These are phyloP conservation scores for Struthio camelus DNA, from an alignment of 2,113 vertebrate species.

Conservation along the genomic window DNA sequence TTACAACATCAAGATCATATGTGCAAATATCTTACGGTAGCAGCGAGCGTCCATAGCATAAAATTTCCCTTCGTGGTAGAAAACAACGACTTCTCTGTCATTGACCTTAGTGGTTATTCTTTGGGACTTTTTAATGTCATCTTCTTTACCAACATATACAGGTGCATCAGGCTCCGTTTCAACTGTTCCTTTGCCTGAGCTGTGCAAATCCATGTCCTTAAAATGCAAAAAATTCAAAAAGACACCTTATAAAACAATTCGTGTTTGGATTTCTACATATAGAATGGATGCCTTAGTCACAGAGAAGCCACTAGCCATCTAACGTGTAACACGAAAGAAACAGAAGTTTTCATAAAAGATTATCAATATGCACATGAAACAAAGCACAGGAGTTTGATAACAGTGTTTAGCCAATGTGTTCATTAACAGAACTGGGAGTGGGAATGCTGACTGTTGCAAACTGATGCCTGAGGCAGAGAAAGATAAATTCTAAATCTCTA, in stretches of 20 bases:
- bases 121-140: slow-evolving; percentile 80
- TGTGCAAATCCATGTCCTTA: slow-evolving; percentile 48
- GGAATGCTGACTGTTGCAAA: not conserved
- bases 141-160: slow-evolving; percentile 81
- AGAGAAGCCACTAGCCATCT: not conserved
- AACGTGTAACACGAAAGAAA: not conserved
- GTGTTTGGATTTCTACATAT: not conserved
- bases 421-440: not conserved
- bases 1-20: not conserved
- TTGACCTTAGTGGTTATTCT: slow-evolving; percentile 77
- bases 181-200: not conserved
- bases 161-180: slow-evolving; percentile 16
- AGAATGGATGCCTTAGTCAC: rapidly evolving
- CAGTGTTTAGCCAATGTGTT: rapidly evolving
- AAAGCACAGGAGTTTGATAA: not conserved
- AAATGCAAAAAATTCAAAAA: not conserved
- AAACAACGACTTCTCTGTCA: slow-evolving; percentile 85
- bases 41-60: slow-evolving; percentile 91
- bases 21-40: slow-evolving; percentile 85
- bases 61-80: slow-evolving; percentile 82
- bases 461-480: not conserved
- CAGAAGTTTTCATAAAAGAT: not conserved
- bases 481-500: slow-evolving; percentile 23
- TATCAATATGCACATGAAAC: rapidly evolving
- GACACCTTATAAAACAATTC: not conserved